Evolutionary conservation across 2,797 vertebrate species (phyloP).

Genomic region (Notoglanidium macrostoma): DNA sequence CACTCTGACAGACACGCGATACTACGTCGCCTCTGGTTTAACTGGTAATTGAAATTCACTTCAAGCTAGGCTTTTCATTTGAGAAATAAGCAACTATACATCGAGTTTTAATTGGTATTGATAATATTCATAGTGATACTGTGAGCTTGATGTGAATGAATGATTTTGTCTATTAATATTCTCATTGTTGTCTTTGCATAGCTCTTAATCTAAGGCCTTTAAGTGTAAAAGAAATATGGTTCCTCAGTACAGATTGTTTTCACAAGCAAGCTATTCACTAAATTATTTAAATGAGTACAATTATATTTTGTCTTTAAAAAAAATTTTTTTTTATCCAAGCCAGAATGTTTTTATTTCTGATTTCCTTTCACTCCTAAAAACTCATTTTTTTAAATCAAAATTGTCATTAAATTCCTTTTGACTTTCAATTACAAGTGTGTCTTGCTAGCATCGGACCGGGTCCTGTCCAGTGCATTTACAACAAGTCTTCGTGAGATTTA

Average conservation of each 20-base stretch:
- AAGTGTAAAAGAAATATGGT: neutral
- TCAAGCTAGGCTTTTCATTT: neutral
- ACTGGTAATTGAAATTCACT: neutral
- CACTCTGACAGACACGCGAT: conserved; percentile 6
- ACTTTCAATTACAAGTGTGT: neutral
- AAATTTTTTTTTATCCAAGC: neutral
- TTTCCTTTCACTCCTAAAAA: neutral
- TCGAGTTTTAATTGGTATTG: neutral
- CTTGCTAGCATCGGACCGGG: neutral
- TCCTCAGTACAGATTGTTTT: neutral
- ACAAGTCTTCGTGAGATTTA: neutral
- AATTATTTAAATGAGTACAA: neutral
- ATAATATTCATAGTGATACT: neutral
- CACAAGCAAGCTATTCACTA: neutral
- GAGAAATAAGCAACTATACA: too few relatives aligned
- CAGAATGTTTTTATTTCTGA: neutral
- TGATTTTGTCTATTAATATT: neutral
- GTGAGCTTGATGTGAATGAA: neutral
- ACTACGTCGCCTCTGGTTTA: neutral
- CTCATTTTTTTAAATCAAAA: neutral
- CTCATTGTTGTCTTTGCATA: neutral
- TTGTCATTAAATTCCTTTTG: neutral
- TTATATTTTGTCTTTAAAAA: neutral
- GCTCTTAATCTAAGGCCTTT: neutral
- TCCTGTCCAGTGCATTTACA: neutral